Evolutionary conservation across 2,888 invertebrate genomes (phyloP), one percentile per base, ranked within the genome.

Genomic region (Eucriotettix oculatus): DNA sequence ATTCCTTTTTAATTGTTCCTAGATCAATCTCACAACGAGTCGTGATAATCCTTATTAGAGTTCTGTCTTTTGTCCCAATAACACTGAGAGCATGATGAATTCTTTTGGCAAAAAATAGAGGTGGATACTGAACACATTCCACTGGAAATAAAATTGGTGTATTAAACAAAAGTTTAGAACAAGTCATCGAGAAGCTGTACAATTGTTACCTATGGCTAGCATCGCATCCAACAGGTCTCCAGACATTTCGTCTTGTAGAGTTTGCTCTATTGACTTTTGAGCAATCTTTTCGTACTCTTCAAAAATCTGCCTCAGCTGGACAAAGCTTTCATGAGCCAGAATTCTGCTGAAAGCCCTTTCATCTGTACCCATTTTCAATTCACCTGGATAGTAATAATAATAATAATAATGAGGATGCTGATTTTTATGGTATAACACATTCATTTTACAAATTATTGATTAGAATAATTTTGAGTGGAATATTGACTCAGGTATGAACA

Each of bases 261-360:
- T 85, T 68, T 86, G 84, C 71, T 85, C 84, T 66, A 87, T 81
- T 64, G 86, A 85, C 69, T 82, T 81, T 0, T 87, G 87, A 1
- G 86, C 78, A 11, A 88, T 71, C 62, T 79, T 78, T 73, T 85
- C 83, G 73, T 90, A 90, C 70, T 83, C 86, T 66, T 86, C 84
- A 71, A 86, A 86, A 57, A 85, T 77, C 60, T 80, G 74, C 1
- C 80, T 76, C 66, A 88, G 74, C 71, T 89, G 89, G 0, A 79
- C 79, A 70, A 84, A 87, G 68, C 86, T 87, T 71, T 85, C 84
- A 68, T 87, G 84, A 0, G 85, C 84, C 69, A 89, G 74, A 66
- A 87, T 82, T 68, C 79, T 79, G 66, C 85, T 84, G 68, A 89
- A 87, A 5, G 82, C 78, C 67, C 83, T 84, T 70, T 86, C 86